These are phyloP conservation scores for Acanthopagrus latus DNA, from an alignment of 2,797 vertebrate species.

Conservation along the genomic window DNA sequence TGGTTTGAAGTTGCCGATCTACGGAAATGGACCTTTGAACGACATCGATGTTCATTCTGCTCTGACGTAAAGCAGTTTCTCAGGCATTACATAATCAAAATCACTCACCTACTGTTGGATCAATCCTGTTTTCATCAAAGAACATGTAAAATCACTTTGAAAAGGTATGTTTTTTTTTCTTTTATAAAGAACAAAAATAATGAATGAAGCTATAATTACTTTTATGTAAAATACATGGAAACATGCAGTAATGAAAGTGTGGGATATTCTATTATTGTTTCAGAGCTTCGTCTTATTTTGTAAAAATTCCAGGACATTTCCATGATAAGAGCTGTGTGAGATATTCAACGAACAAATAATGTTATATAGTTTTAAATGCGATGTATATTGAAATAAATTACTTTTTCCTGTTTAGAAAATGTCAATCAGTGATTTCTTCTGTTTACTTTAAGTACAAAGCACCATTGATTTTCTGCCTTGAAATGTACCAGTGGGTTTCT, in stretches of 20 bases:
- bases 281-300: constrained; percentile 96
- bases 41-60: constrained; percentile 58
- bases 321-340: constrained; percentile 79
- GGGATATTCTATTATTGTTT: constrained; percentile 87
- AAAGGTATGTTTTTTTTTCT: constrained; percentile 83
- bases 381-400: constrained; percentile 88
- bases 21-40: constrained; percentile 41
- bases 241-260: constrained; percentile 86
- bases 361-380: constrained; percentile 90
- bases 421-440: constrained; percentile 12
- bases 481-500: constrained; percentile 13
- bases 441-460: constrained; percentile 4
- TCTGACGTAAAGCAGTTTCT: constrained; percentile 90
- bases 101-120: constrained; percentile 84
- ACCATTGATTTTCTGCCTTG: neutral
- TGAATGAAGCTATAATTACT: constrained; percentile 81
- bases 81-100: constrained; percentile 91
- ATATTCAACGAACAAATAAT: constrained; percentile 87
- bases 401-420: constrained; percentile 84
- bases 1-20: constrained; percentile 27
- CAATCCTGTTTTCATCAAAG: constrained; percentile 84
- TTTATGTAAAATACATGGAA: constrained; percentile 82
- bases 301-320: constrained; percentile 83
- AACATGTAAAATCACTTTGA: constrained; percentile 74
- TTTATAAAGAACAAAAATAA: constrained; percentile 89